Base-by-base conservation (phyloP, 2,888 invertebrate species). In the Deilephila porcellus region DNA sequence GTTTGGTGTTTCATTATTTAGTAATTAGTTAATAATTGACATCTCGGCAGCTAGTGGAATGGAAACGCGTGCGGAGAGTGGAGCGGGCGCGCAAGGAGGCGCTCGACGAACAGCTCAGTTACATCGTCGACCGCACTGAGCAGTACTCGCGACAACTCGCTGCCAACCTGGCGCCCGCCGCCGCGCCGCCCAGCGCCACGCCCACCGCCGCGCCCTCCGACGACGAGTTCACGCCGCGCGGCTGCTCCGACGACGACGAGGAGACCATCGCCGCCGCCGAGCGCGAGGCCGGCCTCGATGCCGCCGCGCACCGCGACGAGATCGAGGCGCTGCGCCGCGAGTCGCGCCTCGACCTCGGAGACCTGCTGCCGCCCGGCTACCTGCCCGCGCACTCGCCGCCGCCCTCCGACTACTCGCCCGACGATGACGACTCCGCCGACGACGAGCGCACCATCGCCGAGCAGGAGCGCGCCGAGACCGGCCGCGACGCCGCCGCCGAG, bases 71-170 rank as follows among this genome's bases (percentile, higher is more conserved):
- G 85, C 97, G 98, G 37, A 97, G 98, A 80, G 95, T 99, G 75
- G 99, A 99, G 90, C 98, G 98, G 84, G 98, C 99, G 89, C 96
- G 99, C 76, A 98, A 99, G 89, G 97, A 98, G 87, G 99, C 99
- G 0, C 95, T 99, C 74, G 99, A 99, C 95, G 97, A 99, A 86
- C 99, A 99, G 92, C 96, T 99, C 76, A 98, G 98, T 91, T 99
- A 99, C 90, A 99, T 99, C 87, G 99, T 99, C 75, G 99, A 99
- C 92, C 98, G 99, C 93, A 99, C 99, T 0, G 99, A 99, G 92
- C 98, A 98, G 88, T 99, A 99, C 95, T 99, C 99, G 56, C 97
- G 97, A 45, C 97, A 98, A 93, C 93, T 98, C 75, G 98, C 98
- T 5, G 98, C 98, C 91, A 97, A 97, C 79, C 97, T 98, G 95